phyloP scores from a whole-genome alignment of 2,888 invertebrate genomes.

The Xestia xanthographa region DNA sequence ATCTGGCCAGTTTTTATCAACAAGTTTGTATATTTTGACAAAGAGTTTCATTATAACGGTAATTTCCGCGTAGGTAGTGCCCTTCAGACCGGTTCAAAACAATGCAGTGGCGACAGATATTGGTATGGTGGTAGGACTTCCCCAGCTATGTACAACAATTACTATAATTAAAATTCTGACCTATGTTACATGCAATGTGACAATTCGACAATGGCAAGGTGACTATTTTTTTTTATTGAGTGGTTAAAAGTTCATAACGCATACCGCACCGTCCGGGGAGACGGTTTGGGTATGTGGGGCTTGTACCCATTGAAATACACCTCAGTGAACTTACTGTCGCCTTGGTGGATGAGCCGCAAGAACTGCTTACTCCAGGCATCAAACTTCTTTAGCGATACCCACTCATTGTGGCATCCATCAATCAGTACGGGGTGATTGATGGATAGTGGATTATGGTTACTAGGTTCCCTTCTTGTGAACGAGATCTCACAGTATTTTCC shows the following conservation, averaged over 20 bases:
- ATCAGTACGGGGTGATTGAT: background rate
- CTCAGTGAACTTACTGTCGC: too few species aligned
- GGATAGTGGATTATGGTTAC: background rate
- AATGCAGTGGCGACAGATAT: background rate
- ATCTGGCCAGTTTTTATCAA: background rate
- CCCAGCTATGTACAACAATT: background rate
- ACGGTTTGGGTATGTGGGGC: too few species aligned
- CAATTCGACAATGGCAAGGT: too few species aligned
- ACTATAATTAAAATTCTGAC: background rate
- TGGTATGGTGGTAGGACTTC: conserved; percentile 15
- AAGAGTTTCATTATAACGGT: background rate
- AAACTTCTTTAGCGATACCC: too few species aligned
- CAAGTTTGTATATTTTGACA: background rate
- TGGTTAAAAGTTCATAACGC: too few species aligned
- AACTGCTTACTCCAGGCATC: too few species aligned
- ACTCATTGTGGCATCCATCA: background rate
- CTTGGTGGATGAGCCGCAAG: too few species aligned
- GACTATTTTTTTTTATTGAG: too few species aligned
- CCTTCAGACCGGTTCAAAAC: conserved; percentile 5
- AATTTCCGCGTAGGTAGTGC: background rate
- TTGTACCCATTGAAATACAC: too few species aligned
- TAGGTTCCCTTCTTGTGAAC: background rate
- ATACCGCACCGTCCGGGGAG: too few species aligned
- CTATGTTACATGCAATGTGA: background rate
- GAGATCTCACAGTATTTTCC: background rate